These are phyloP conservation scores for Andricus quercusramuli DNA, from an alignment of 2,888 invertebrate species.

Conservation along the genomic window DNA sequence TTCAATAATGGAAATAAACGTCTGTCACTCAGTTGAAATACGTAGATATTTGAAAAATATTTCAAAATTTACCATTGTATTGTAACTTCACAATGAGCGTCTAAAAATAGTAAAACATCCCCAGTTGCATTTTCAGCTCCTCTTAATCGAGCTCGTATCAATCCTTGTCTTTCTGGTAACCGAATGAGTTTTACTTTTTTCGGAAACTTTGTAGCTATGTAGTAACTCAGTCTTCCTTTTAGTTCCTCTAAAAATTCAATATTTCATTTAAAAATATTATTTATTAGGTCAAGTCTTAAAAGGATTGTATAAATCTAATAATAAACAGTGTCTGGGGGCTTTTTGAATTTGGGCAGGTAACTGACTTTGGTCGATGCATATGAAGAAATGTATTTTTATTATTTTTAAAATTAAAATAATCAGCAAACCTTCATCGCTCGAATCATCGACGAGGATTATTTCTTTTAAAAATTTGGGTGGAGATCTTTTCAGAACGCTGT, in stretches of 20 bases:
- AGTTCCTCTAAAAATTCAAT: conserved; percentile 80
- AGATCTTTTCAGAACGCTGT: conserved; percentile 91
- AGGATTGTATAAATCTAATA: background rate
- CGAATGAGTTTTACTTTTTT: conserved; percentile 87
- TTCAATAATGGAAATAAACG: background rate
- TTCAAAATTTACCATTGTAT: conserved; percentile 82
- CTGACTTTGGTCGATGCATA: no score
- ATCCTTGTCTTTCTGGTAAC: conserved; percentile 87
- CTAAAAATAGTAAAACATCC: conserved; percentile 91
- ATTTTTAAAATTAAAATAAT: background rate
- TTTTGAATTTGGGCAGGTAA: background rate
- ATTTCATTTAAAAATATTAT: conserved; percentile 32
- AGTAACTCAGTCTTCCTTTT: conserved; percentile 89
- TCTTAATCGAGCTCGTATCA: conserved; percentile 93
- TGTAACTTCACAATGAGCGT: conserved; percentile 94
- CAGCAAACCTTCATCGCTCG: conserved; percentile 85
- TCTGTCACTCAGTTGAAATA: background rate
- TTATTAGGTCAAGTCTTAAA: background rate
- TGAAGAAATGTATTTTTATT: background rate
- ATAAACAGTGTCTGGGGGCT: background rate
- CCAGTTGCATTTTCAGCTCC: conserved; percentile 92
- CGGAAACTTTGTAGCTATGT: conserved; percentile 87
- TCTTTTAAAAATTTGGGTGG: conserved; percentile 89
- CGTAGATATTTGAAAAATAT: background rate
- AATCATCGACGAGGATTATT: conserved; percentile 97